A percentile compares a stretch with the other conserved stretches of the same genome.
Conservation (phyloP, 2,888 invertebrate species). For the Eristalis intricaria region DNA sequence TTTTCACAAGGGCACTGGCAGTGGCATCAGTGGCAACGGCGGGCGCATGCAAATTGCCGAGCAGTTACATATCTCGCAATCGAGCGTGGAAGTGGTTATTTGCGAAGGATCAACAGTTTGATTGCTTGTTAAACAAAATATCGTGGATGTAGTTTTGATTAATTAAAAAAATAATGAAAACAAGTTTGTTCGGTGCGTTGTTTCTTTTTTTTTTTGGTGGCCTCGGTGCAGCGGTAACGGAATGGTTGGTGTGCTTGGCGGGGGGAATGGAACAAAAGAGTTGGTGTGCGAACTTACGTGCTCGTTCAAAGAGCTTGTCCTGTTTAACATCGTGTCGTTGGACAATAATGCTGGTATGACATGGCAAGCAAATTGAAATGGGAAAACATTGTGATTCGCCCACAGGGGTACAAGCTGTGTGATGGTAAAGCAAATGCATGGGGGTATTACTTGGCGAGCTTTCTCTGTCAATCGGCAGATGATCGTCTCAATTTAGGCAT, state of each 20-base stretch:
- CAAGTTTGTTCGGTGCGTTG: neutral
- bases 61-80: conserved; percentile 26
- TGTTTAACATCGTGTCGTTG: neutral
- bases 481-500: too few species aligned
- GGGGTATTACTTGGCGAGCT: too few species aligned
- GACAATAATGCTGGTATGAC: neutral
- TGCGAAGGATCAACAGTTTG: conserved; percentile 43
- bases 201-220: neutral
- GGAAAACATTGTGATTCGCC: neutral
- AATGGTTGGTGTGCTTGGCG: neutral
- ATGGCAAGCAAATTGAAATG: neutral
- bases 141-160: conserved; percentile 40
- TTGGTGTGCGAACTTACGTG: neutral
- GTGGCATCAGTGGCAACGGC: neutral
- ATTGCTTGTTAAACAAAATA: conserved; percentile 57
- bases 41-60: conserved; percentile 46
- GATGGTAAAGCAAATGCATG: too few species aligned
- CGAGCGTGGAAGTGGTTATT: conserved; percentile 53
- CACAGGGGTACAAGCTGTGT: too few species aligned
- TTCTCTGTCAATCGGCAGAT: too few species aligned
- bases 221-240: neutral
- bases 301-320: neutral
- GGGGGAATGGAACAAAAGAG: neutral
- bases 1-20: neutral
- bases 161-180: conserved; percentile 26